Percentiles rank a stretch among this genome's conserved stretches.
phyloP scores from a whole-genome alignment of 2,888 invertebrate species.

The Cistogaster globosa region DNA sequence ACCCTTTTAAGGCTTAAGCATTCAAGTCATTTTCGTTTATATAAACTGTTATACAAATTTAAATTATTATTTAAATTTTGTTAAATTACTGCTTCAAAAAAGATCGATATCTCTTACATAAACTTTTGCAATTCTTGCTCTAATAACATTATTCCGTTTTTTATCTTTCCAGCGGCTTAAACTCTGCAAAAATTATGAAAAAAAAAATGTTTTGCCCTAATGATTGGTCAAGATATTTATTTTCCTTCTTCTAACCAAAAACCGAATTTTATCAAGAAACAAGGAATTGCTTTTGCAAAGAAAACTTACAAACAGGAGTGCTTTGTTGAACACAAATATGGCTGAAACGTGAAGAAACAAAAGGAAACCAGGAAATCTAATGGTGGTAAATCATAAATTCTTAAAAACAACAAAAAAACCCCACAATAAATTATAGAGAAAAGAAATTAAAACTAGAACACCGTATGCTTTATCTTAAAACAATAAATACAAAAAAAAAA shows the following conservation, averaged over 20 bases:
- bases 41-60: no score
- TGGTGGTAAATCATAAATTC: constrained; percentile 63
- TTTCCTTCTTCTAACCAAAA: constrained; percentile 13
- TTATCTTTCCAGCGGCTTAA: constrained; percentile 70
- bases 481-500: constrained; percentile 67
- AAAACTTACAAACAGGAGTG: constrained; percentile 20
- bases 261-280: constrained; percentile 12
- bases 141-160: neutral
- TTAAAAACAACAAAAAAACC: constrained; percentile 15
- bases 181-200: constrained; percentile 64
- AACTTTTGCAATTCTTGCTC: neutral
- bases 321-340: constrained; percentile 10
- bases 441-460: constrained; percentile 76
- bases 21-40: no score
- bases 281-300: constrained; percentile 9
- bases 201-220: constrained; percentile 45
- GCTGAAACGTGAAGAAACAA: constrained; percentile 3
- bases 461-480: constrained; percentile 74
- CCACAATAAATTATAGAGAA: constrained; percentile 55
- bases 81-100: no score
- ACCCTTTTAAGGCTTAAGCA: no score
- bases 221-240: constrained; percentile 55
- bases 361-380: constrained; percentile 24
- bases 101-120: neutral
- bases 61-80: no score